Evolutionary conservation across 1,140 invertebrate genomes (phyloP).

Genomic region (Drosophila jambulina): DNA sequence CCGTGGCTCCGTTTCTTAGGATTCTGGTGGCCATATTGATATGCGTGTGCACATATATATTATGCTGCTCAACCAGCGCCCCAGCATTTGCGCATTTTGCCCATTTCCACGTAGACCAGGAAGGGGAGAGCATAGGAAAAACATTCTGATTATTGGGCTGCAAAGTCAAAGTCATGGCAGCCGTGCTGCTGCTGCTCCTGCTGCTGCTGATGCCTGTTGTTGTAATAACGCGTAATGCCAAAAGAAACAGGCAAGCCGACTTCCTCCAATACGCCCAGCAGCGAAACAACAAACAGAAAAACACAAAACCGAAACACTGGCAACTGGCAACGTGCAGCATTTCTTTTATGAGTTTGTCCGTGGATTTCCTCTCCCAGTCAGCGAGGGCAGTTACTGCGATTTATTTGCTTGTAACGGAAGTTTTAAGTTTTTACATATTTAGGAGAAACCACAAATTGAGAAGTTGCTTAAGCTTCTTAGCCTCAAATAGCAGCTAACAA

Average conservation of each 20-base stretch:
- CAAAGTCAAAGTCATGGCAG: conserved; percentile 62
- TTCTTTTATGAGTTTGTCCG: conserved; percentile 64
- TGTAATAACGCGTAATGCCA: conserved; percentile 76
- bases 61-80: conserved; percentile 53
- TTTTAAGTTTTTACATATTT: not conserved
- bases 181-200: not conserved
- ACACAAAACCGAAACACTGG: conserved; percentile 25
- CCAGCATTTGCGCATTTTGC: conserved; percentile 72
- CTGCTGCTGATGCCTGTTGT: conserved; percentile 29
- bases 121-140: conserved; percentile 25
- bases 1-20: conserved; percentile 20
- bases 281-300: conserved; percentile 53
- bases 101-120: conserved; percentile 60
- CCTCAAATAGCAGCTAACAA: not conserved
- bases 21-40: conserved; percentile 24
- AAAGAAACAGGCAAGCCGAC: conserved; percentile 40
- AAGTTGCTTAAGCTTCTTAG: not conserved
- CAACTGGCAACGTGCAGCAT: conserved; percentile 67
- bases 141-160: conserved; percentile 69
- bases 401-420: not conserved
- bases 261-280: conserved; percentile 69
- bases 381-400: conserved; percentile 32
- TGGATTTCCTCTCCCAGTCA: conserved; percentile 18
- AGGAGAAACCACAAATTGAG: not conserved
- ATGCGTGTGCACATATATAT: conserved; percentile 31